Conservation (phyloP, 2,797 vertebrate genomes). For the Pyrocephalus nanus region DNA sequence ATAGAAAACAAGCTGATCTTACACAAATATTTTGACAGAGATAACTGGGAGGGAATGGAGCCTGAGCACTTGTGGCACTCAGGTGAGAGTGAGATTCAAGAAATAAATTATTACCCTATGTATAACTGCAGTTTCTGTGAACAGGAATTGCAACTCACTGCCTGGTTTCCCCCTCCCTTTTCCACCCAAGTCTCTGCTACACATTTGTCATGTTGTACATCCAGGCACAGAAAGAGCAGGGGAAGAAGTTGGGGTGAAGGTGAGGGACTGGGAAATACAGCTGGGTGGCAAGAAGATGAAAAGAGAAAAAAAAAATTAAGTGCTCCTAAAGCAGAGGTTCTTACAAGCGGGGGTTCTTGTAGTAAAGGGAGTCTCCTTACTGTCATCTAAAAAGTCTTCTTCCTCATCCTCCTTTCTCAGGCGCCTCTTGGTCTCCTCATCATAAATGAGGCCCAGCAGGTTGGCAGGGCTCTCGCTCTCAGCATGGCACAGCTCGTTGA, state of each 20-base stretch:
- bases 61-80: neutral
- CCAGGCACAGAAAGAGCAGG: slow-evolving; percentile 7
- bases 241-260: slow-evolving; percentile 28
- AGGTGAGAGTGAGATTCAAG: neutral
- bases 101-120: neutral
- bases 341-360: slow-evolving; percentile 85
- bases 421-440: slow-evolving; percentile 96
- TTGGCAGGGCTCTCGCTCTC: slow-evolving; percentile 98
- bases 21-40: neutral
- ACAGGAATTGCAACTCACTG: neutral
- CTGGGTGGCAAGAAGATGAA: slow-evolving; percentile 67
- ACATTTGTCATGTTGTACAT: neutral
- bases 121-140: neutral
- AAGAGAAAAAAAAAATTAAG: slow-evolving; percentile 68
- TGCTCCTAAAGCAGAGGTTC: slow-evolving; percentile 83
- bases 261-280: slow-evolving; percentile 42
- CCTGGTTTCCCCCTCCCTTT: neutral
- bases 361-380: slow-evolving; percentile 91
- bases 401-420: slow-evolving; percentile 97
- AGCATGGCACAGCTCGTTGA: slow-evolving; percentile 93
- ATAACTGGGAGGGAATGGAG: neutral
- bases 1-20: neutral
- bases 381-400: slow-evolving; percentile 99
- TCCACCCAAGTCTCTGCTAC: neutral
- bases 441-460: slow-evolving; percentile 95